Evolutionary conservation across 2,888 invertebrate genomes (phyloP), one percentile per base, ranked within the genome.

Genomic region (Eupeodes latifasciatus): DNA sequence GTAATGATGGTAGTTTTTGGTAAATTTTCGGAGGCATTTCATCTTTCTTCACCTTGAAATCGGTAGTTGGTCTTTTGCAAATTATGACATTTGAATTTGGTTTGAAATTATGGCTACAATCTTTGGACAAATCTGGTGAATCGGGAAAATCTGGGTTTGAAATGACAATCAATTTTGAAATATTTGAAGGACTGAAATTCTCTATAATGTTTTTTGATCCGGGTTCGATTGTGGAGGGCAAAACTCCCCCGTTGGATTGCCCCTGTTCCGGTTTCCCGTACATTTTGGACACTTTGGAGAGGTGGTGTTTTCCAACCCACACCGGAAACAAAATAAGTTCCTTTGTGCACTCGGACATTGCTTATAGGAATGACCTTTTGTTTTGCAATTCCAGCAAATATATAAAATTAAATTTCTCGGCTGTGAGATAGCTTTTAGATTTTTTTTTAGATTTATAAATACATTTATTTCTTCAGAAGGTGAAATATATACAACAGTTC

Each of bases 201-300:
- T 61, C 40, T 61, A 40, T 9, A 40, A 40, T 4, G 10, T 4
- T 49, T 55, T 64, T 11, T 14, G 12, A 3, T 64, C 64, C 55
- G 76, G 76, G 64, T 76, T 64, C 19, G 19, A 19, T 64, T 12
- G 14, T 27, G 40, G 19, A 11, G 76, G 76, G 11, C 76, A 47
- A 76, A 55, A 27, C 76, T 66, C 44, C 66, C 76, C 76, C 44
- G 64, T 34, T 27, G 66, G 14, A 47, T 66, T 14, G 76, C 64
- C 53, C 64, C 47, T 12, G 27, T 47, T 66, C 49, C 66, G 66
- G 66, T 49, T 66, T 66, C 66, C 66, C 27, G 66, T 4, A 27
- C 55, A 76, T 4, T 55, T 62, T 7, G n/a, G 16, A 55, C 75
- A 75, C 27, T 53, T 62, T 6, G 40, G 40, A 9, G 62, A 51